Percentiles rank a stretch among this genome's conserved stretches.
Conservation (phyloP, 2,797 vertebrate species). For the Sebastes trivittatus region DNA sequence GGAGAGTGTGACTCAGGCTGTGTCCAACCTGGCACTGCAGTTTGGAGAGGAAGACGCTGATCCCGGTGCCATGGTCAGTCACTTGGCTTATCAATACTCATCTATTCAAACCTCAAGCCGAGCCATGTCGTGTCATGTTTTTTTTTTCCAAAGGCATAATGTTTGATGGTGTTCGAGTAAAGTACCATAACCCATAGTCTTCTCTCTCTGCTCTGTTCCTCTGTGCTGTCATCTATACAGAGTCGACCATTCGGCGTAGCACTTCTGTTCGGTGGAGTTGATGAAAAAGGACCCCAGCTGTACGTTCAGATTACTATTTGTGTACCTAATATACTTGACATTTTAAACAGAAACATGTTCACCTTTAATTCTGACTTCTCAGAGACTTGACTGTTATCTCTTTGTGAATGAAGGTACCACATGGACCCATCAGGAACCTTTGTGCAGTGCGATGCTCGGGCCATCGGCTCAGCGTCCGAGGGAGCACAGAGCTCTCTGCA, state of each 20-base stretch:
- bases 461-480: slow-evolving; percentile 97
- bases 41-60: slow-evolving; percentile 99
- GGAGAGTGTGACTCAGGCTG: slow-evolving; percentile 97
- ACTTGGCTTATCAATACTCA: background rate
- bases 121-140: background rate
- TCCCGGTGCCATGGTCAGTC: slow-evolving; percentile 93
- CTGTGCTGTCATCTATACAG: slow-evolving; percentile 68
- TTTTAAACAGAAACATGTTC: background rate
- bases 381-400: background rate
- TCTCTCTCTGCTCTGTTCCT: background rate
- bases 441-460: slow-evolving; percentile 95
- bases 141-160: background rate
- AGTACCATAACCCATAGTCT: background rate
- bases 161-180: background rate
- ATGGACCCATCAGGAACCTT: slow-evolving; percentile 99
- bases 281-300: slow-evolving; percentile 99
- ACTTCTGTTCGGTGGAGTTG: slow-evolving; percentile 95
- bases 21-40: slow-evolving; percentile 97
- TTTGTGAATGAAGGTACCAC: slow-evolving; percentile 87
- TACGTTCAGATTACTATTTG: slow-evolving; percentile 74
- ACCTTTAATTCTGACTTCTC: background rate
- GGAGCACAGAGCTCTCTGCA: slow-evolving; percentile 98
- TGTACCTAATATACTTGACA: background rate
- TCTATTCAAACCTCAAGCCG: background rate
- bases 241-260: slow-evolving; percentile 97